Conservation (phyloP, 1,140 invertebrate genomes). For the Macrostomum lignano region DNA sequence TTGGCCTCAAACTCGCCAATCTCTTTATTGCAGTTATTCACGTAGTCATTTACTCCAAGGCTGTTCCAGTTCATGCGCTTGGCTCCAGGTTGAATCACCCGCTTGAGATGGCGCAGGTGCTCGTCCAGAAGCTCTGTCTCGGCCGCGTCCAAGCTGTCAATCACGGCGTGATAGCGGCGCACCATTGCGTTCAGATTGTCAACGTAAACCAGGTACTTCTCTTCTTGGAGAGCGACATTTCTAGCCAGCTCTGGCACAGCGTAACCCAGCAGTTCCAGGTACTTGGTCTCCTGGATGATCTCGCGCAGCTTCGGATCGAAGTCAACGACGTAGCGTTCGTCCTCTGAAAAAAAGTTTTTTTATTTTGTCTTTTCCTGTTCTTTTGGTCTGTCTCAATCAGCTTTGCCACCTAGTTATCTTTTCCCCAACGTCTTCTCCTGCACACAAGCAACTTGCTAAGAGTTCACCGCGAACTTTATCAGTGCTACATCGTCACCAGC, state of each 20-base stretch:
- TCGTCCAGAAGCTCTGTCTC: constrained; percentile 21
- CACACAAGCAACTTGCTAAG: too few relatives aligned
- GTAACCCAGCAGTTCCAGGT: constrained; percentile 40
- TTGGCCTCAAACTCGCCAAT: constrained; percentile 34
- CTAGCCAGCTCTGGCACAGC: constrained; percentile 37
- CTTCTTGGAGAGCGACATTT: constrained; percentile 36
- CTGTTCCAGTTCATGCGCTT: constrained; percentile 53
- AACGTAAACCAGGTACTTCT: constrained; percentile 26
- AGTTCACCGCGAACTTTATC: too few relatives aligned
- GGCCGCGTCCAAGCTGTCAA: constrained; percentile 19
- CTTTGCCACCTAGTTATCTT: too few relatives aligned
- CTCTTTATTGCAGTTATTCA: constrained; percentile 30
- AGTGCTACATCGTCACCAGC: too few relatives aligned
- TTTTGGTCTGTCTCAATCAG: too few relatives aligned
- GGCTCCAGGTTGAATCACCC: constrained; percentile 44
- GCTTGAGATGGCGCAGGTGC: constrained; percentile 41
- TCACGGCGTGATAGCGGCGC: constrained; percentile 18
- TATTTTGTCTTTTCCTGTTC: too few relatives aligned
- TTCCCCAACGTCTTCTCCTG: too few relatives aligned
- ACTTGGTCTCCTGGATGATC: constrained; percentile 35
- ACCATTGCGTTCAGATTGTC: constrained; percentile 23
- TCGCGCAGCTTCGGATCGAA: constrained; percentile 36
- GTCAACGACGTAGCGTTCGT: constrained; percentile 21
- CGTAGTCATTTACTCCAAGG: constrained; percentile 44
- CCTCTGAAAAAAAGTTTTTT: constrained; percentile 7